Conservation (phyloP, 1,140 invertebrate species). For the Pseudomyrmex cubaensis region DNA sequence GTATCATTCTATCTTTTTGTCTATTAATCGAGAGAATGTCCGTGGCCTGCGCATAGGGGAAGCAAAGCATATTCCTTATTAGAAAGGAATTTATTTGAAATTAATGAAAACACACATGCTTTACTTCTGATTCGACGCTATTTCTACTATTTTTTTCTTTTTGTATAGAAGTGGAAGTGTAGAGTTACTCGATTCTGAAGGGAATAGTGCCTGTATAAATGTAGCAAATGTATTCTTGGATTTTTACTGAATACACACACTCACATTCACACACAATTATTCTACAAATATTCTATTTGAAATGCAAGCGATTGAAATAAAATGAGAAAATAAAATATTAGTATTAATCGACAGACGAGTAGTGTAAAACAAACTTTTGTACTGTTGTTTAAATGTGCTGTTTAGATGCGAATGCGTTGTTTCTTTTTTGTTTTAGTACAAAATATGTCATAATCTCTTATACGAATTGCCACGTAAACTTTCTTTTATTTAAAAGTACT, state of each 20-base stretch:
- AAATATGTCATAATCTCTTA: conserved; percentile 63
- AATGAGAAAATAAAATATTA: conserved; percentile 55
- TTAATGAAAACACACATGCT: conserved; percentile 5
- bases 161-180: conserved; percentile 53
- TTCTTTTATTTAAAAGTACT: conserved; percentile 68
- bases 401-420: conserved; percentile 60
- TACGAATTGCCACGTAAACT: conserved; percentile 60
- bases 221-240: conserved; percentile 68
- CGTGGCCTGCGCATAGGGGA: not conserved
- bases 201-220: conserved; percentile 73
- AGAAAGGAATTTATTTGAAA: conserved; percentile 27
- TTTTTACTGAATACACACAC: conserved; percentile 27
- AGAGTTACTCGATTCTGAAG: conserved; percentile 60
- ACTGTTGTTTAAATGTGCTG: conserved; percentile 71
- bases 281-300: conserved; percentile 65
- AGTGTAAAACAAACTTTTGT: conserved; percentile 69
- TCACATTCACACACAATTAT: conserved; percentile 34
- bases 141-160: conserved; percentile 28
- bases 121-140: conserved; percentile 39
- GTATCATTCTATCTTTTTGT: too few species aligned
- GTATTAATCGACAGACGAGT: conserved; percentile 62
- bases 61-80: not conserved
- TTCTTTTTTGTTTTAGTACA: conserved; percentile 66
- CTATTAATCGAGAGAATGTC: too few species aligned
- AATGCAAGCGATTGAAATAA: conserved; percentile 57